These are phyloP conservation scores for Lochmaea capreae DNA, from an alignment of 2,888 invertebrate genomes.

Conservation along the genomic window DNA sequence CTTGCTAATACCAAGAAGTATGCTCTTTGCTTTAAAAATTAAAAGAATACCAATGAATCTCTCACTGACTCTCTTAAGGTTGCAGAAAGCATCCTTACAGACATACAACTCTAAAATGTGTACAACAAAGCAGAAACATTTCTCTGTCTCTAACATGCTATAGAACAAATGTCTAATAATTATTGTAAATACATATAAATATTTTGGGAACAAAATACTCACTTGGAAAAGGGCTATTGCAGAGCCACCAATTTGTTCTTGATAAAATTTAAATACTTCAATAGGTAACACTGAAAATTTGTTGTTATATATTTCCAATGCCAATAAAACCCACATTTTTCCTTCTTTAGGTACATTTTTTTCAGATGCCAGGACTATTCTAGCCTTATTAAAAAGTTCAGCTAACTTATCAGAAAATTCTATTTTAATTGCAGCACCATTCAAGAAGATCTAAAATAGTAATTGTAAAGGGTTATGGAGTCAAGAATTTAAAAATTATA, in stretches of 20 bases:
- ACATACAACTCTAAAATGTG: no score
- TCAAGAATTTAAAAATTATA: conserved; percentile 9
- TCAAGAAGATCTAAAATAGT: conserved; percentile 60
- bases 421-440: conserved; percentile 58
- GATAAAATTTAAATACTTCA: conserved; percentile 62
- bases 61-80: no score
- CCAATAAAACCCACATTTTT: conserved; percentile 63
- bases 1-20: no score
- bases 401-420: conserved; percentile 55
- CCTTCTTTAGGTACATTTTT: conserved; percentile 58
- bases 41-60: no score
- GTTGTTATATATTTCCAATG: conserved; percentile 62
- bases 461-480: background rate
- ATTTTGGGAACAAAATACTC: conserved; percentile 22
- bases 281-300: conserved; percentile 60
- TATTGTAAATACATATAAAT: no score
- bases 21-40: no score
- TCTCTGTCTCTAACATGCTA: no score
- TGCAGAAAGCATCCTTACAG: no score
- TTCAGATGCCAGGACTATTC: conserved; percentile 59
- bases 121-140: no score
- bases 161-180: no score
- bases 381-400: conserved; percentile 59
- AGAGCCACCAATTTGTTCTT: conserved; percentile 59
- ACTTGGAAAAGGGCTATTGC: conserved; percentile 61